Conservation (phyloP, 2,113 vertebrate genomes). For the Lepisosteus osseus region DNA sequence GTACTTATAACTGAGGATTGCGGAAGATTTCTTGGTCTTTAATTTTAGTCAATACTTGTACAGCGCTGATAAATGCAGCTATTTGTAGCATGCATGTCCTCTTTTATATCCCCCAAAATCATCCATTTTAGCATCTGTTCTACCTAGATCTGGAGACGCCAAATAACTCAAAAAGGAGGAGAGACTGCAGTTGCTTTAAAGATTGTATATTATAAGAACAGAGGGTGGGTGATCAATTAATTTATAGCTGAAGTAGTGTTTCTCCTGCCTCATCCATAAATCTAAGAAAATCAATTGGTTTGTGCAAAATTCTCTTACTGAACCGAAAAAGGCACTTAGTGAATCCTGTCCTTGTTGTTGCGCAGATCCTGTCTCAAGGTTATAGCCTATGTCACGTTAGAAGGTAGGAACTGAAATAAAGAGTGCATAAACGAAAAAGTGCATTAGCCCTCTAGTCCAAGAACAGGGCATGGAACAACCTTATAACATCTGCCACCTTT, state of each 20-base stretch:
- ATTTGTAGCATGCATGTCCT: constrained; percentile 41
- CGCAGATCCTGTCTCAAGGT: constrained; percentile 38
- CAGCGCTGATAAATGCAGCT: constrained; percentile 46
- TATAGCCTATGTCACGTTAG: constrained; percentile 58
- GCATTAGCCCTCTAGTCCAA: constrained; percentile 46
- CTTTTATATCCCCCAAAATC: constrained; percentile 29
- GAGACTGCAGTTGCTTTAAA: constrained; percentile 2
- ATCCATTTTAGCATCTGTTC: constrained; percentile 22
- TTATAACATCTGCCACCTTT: constrained; percentile 64
- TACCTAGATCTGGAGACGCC: not conserved
- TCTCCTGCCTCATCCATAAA: constrained; percentile 50
- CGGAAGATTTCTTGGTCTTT: constrained; percentile 24
- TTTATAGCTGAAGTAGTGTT: constrained; percentile 8
- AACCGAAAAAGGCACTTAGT: constrained; percentile 61
- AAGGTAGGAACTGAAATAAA: constrained; percentile 41
- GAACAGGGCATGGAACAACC: constrained; percentile 40
- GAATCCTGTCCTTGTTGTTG: constrained; percentile 37
- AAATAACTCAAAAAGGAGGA: constrained; percentile 1
- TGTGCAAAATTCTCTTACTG: constrained; percentile 24
- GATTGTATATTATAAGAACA: constrained; percentile 21
- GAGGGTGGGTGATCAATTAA: constrained; percentile 42
- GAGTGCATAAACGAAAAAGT: constrained; percentile 52
- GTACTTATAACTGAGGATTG: constrained; percentile 12
- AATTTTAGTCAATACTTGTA: constrained; percentile 46
- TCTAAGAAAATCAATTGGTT: constrained; percentile 55